These are phyloP conservation scores for Heloderma charlesbogerti DNA, from an alignment of 2,113 vertebrate species.

Conservation along the genomic window DNA sequence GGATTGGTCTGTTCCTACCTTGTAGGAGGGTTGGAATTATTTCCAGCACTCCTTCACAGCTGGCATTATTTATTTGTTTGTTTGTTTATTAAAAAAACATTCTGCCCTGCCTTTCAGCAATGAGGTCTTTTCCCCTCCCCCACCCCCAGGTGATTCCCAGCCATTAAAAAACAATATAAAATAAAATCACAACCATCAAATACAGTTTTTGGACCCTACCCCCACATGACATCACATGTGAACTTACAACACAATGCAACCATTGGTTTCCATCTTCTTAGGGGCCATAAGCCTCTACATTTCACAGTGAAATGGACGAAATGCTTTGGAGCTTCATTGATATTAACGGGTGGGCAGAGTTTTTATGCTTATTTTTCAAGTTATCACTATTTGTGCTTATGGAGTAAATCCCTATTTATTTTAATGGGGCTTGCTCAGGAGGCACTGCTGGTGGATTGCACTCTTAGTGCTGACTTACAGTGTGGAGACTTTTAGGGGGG, in stretches of 20 bases:
- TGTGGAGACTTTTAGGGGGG: conserved; percentile 18
- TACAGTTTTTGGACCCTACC: neutral
- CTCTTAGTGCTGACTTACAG: conserved; percentile 46
- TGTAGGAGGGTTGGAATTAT: too few relatives aligned
- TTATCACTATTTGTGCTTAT: neutral
- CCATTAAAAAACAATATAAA: neutral
- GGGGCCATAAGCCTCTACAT: neutral
- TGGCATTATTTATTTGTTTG: neutral
- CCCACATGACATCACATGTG: neutral
- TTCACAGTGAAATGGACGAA: neutral
- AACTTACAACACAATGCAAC: neutral
- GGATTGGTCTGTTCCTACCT: too few relatives aligned
- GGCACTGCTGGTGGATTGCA: neutral
- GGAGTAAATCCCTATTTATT: neutral
- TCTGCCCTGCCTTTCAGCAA: neutral
- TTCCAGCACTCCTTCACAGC: too few relatives aligned
- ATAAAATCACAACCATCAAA: too few relatives aligned
- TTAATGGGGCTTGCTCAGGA: conserved; percentile 9
- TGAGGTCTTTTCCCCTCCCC: too few relatives aligned
- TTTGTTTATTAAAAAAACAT: too few relatives aligned
- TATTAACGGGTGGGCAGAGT: neutral
- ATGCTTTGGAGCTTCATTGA: neutral
- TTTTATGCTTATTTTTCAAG: neutral
- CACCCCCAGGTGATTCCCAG: neutral
- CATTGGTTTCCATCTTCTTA: neutral